A percentile compares a stretch with the other conserved stretches of the same genome.
These are phyloP conservation scores for Epizoanthus illoricatus DNA, from an alignment of 92 coral and sea anemone species.

Conservation along the genomic window DNA sequence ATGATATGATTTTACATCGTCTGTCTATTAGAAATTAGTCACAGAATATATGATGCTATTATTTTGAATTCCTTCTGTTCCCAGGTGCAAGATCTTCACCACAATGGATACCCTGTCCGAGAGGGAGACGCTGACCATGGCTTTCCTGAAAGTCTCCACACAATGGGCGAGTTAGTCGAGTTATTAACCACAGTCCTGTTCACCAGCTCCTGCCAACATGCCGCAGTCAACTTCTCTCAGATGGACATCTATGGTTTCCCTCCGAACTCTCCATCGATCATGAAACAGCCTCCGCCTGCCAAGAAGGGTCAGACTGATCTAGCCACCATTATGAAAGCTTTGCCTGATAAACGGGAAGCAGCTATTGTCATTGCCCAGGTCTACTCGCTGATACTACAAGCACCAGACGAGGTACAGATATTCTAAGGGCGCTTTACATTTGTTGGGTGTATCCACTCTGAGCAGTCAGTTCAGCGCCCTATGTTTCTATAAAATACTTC, in stretches of 20 bases:
- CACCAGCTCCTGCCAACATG: conserved; percentile 57
- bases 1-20: too few relatives aligned
- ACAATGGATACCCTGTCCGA: conserved; percentile 57
- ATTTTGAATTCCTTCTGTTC: not conserved
- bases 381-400: conserved; percentile 51
- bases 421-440: too few relatives aligned
- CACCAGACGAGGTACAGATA: conserved; percentile 60
- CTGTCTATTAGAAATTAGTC: too few relatives aligned
- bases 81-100: conserved; percentile 49
- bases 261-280: conserved; percentile 70
- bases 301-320: conserved; percentile 60
- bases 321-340: conserved; percentile 54
- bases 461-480: too few relatives aligned
- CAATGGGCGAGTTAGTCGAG: conserved; percentile 45
- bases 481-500: too few relatives aligned
- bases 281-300: conserved; percentile 71
- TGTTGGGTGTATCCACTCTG: too few relatives aligned
- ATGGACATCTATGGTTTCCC: conserved; percentile 68
- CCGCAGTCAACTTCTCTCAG: conserved; percentile 52
- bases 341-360: conserved; percentile 63
- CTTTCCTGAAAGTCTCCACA: conserved; percentile 37
- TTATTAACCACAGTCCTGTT: conserved; percentile 55
- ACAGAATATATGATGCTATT: too few relatives aligned
- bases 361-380: conserved; percentile 59
- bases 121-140: conserved; percentile 58